Base-by-base conservation (phyloP, 2,888 invertebrate genomes). In the Suillia variegata region DNA sequence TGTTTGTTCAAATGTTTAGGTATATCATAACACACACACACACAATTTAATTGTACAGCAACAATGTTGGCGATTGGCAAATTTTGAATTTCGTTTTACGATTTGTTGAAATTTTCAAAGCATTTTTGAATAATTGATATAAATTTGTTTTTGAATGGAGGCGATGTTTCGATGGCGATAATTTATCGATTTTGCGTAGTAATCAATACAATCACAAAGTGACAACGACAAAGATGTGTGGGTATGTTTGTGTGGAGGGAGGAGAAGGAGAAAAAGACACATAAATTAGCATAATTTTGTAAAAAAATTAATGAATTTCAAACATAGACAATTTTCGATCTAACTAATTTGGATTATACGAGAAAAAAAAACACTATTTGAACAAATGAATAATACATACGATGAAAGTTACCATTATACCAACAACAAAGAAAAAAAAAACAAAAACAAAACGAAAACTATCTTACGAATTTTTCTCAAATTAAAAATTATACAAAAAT, bases 261-360 rank as follows among this genome's bases (percentile, higher is more conserved):
- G 59, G 48, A 59, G 50, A 56, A 63, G 56, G 38, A 53, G 54
- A 54, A 49, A 58, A 62, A 62, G 51, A 59, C 49, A 64, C 42
- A 49, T 21, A 53, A 51, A 62, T 64, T 64, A 64, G 60, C 51
- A 62, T 49, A 51, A 58, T 54, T 62, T 60, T 42, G 55, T 50
- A 59, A 59, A 52, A 45, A 48, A 13, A n/a, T n/a, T n/a, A n/a
- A 49, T 33, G 48, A 45, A 20, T 26, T 54, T 17, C 33, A 21
- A 34, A 51, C 26, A 51, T 15, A 42, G 42, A 42, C 26, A 42
- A n/a, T n/a, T 48, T 50, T 45, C 18, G 24, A 26, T 12, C 18
- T 45, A 45, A 6, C 17, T 18, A 45, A 45, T 20, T n/a, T 38
- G 6, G 45, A 45, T 3, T 45, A 45, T 38, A 45, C 13, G 6